Conservation (phyloP, 2,797 vertebrate species). For the Gobio occitaniae region DNA sequence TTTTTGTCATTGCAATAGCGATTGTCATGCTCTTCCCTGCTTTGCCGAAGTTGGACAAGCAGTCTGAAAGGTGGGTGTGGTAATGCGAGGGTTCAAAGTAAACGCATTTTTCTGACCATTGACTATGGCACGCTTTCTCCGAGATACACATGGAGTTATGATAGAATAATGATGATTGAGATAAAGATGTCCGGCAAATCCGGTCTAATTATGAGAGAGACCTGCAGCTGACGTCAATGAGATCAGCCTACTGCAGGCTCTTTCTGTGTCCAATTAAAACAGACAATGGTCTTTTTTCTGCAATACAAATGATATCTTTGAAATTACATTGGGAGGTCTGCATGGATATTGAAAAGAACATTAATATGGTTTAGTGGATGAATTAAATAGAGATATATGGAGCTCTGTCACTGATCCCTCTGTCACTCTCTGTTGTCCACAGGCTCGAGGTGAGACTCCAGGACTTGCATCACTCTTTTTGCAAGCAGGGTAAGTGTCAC, state of each 20-base stretch:
- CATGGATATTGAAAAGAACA: conserved; percentile 30
- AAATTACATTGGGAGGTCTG: conserved; percentile 31
- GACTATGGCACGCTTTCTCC: conserved; percentile 17
- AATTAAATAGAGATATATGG: conserved; percentile 20
- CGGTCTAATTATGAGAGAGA: conserved; percentile 58
- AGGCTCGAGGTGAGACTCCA: conserved; percentile 55
- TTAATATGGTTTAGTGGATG: conserved; percentile 20
- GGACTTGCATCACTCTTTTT: conserved; percentile 59
- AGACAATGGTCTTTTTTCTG: conserved; percentile 21
- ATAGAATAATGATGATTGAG: conserved; percentile 54
- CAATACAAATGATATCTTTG: conserved; percentile 5
- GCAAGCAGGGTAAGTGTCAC: conserved; percentile 60
- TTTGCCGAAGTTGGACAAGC: conserved; percentile 72
- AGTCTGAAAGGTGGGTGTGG: conserved; percentile 85
- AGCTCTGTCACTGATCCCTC: conserved; percentile 22
- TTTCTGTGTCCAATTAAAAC: conserved; percentile 24
- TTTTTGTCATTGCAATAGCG: conserved; percentile 81
- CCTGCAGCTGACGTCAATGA: conserved; percentile 61
- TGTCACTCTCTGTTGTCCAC: conserved; percentile 50
- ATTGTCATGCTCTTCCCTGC: conserved; percentile 82
- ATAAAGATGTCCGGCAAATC: conserved; percentile 64
- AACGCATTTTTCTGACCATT: conserved; percentile 38
- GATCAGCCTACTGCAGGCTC: conserved; percentile 3
- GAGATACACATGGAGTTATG: conserved; percentile 61
- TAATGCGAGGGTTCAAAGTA: conserved; percentile 51